Conservation (phyloP, 2,888 invertebrate genomes). For the Saturnia japonica region DNA sequence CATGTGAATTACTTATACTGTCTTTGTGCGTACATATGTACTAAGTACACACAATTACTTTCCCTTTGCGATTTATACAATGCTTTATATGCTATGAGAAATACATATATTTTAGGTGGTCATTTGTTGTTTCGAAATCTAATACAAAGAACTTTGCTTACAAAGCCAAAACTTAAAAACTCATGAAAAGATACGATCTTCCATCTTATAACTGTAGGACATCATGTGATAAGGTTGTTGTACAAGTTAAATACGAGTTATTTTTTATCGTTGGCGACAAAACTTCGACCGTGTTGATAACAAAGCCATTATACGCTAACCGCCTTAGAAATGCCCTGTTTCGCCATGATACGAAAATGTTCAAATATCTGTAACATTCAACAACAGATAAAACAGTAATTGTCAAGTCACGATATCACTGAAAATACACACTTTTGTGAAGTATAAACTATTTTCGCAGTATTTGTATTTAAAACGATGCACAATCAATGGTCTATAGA, state of each 20-base stretch:
- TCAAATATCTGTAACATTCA: constrained; percentile 13
- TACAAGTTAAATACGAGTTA: not conserved
- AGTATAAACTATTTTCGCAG: not conserved
- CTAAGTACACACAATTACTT: no score
- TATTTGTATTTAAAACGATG: not conserved
- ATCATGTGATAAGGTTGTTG: not conserved
- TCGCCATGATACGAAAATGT: not conserved
- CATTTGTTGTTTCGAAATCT: no score
- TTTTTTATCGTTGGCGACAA: constrained; percentile 12
- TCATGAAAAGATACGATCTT: not conserved
- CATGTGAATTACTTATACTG: no score
- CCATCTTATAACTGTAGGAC: not conserved
- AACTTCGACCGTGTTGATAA: constrained; percentile 13
- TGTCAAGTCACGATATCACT: constrained; percentile 18
- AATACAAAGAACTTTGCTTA: no score
- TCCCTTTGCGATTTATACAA: no score
- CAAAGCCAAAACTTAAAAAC: not conserved
- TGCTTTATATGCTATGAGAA: no score
- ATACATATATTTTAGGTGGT: no score
- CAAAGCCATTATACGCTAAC: constrained; percentile 18
- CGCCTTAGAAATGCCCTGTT: constrained; percentile 1
- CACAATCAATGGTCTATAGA: not conserved
- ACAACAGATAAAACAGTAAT: constrained; percentile 18
- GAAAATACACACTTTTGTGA: not conserved
- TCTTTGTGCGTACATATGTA: no score